Evolutionary conservation across 1,140 invertebrate genomes (phyloP).

Genomic region (Euura saliciscinereae): DNA sequence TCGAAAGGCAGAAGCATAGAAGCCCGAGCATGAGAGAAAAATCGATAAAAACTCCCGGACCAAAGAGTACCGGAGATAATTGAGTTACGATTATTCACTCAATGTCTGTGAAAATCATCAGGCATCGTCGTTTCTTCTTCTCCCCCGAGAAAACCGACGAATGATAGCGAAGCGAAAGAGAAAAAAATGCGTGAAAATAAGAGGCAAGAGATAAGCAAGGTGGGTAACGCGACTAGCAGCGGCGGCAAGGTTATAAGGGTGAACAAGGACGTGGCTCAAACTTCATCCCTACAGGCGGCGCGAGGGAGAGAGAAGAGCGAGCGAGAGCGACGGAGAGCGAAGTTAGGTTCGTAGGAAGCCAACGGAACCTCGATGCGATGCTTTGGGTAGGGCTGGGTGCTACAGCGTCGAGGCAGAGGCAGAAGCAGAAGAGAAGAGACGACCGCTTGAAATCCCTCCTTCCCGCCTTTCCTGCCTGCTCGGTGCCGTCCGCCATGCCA

Average conservation of each 20-base stretch:
- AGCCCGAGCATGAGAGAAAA: not conserved
- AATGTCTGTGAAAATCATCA: not conserved
- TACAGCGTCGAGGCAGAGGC: slow-evolving; percentile 23
- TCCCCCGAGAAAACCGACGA: not conserved
- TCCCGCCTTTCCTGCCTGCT: slow-evolving; percentile 40
- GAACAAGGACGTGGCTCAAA: slow-evolving; percentile 10
- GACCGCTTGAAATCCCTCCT: slow-evolving; percentile 49
- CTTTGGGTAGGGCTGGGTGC: slow-evolving; percentile 1
- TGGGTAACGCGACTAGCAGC: slow-evolving; percentile 28
- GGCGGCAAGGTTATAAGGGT: not conserved
- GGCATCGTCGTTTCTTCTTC: not conserved
- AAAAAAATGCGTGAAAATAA: not conserved
- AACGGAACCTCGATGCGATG: slow-evolving; percentile 4
- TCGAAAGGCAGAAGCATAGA: not conserved
- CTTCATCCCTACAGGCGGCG: slow-evolving; percentile 8
- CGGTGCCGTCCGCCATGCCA: slow-evolving; percentile 12
- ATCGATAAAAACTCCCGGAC: not conserved
- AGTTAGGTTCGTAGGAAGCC: slow-evolving; percentile 11
- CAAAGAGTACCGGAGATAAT: not conserved
- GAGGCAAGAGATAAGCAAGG: not conserved
- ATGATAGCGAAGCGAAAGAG: not conserved
- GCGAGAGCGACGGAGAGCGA: not conserved
- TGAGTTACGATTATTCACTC: slow-evolving; percentile 32
- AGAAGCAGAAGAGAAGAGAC: slow-evolving; percentile 51
- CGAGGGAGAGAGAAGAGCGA: not conserved